Evolutionary conservation across 2,888 invertebrate genomes (phyloP).

Genomic region (Diplolepis rosae): DNA sequence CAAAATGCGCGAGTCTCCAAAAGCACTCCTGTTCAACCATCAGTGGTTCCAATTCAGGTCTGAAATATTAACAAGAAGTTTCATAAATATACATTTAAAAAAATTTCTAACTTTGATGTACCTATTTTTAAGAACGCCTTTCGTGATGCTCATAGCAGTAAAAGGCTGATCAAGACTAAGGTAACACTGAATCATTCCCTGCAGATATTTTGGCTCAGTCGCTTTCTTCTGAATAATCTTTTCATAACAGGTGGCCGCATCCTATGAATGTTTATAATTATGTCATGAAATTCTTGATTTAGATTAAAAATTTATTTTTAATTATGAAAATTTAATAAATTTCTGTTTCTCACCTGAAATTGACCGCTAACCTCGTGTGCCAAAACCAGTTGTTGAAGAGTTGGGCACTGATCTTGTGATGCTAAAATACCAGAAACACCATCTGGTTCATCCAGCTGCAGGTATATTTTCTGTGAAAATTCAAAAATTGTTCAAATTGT

Average conservation of each 20-base stretch:
- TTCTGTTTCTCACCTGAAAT: slow-evolving; percentile 74
- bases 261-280: slow-evolving; percentile 71
- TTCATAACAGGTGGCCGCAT: slow-evolving; percentile 93
- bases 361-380: slow-evolving; percentile 90
- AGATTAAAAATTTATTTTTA: no score
- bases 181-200: slow-evolving; percentile 90
- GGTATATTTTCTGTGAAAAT: slow-evolving; percentile 83
- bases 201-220: slow-evolving; percentile 73
- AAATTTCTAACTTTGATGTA: slow-evolving; percentile 57
- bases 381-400: slow-evolving; percentile 87
- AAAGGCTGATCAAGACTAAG: slow-evolving; percentile 90
- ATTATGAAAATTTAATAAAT: no score
- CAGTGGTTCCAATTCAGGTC: slow-evolving; percentile 77
- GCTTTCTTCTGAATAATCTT: slow-evolving; percentile 80
- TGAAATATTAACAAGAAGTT: slow-evolving; percentile 38
- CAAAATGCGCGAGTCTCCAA: slow-evolving; percentile 90
- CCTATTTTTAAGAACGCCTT: slow-evolving; percentile 79
- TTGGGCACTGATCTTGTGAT: slow-evolving; percentile 84
- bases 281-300: no score
- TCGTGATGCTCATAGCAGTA: slow-evolving; percentile 85
- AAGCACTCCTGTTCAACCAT: slow-evolving; percentile 86
- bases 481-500: slow-evolving; percentile 24
- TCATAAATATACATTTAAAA: background rate
- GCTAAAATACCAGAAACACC: slow-evolving; percentile 87
- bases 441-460: slow-evolving; percentile 91